Base-by-base conservation (phyloP, 2,797 vertebrate species). In the Distichodus sexfasciatus region DNA sequence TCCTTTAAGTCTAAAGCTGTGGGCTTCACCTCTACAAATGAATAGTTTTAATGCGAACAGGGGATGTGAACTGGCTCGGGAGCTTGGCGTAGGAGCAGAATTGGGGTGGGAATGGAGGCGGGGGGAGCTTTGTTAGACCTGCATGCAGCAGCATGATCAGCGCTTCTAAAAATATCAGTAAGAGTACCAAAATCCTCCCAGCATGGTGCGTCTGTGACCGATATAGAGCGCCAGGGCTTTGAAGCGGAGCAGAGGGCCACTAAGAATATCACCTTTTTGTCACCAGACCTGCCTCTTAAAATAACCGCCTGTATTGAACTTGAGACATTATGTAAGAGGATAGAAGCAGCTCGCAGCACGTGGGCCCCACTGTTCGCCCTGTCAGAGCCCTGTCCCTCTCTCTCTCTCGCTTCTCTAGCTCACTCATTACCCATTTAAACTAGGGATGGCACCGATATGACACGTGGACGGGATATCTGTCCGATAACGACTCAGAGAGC, bases 201-300 rank as follows among this genome's bases (percentile, higher is more conserved):
- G 85, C 43, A 3, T 76, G 81, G 83, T 80, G 82, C 65, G 84
- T 86, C 85, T 85, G 84, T 67, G 84, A 86, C 85, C 75, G 79
- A 88, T 90, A 89, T 91, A 93, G 80, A 81, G 54, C 51, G 46
- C 69, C 84, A 7, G 65, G 80, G 79, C 89, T 92, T 91, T 91
- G 88, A 88, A 88, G 90, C 84, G 63, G 81, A 70, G 3, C 68
- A 77, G 84, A 15, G 64, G 77, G 81, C n/a, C 79, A 78, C 80
- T 78, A 90, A 89, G 84, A 91, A 80, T 92, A 92, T 90, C 90
- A 84, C 77, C 80, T 87, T 88, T 90, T 88, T 91, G 90, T 92
- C 89, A 88, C 83, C 78, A 61, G 79, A 87, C 87, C 88, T 72
- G 7, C 55, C 15, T 69, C 89, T 75, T 78, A 90, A 91, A 92